Base-by-base conservation (phyloP, 2,888 invertebrate genomes). In the Pecten maximus region DNA sequence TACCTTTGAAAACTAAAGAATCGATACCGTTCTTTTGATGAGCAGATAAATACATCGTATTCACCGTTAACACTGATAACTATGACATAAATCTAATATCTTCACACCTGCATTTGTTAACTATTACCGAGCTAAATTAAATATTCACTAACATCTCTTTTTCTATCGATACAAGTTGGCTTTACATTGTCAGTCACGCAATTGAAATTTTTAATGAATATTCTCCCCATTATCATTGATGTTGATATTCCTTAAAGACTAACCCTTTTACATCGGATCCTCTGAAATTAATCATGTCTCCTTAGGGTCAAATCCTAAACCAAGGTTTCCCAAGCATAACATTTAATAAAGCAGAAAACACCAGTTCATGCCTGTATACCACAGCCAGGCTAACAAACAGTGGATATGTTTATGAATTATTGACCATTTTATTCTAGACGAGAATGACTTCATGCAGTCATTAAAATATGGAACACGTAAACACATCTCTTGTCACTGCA, bases 341-440 rank as follows among this genome's bases (percentile, higher is more conserved):
- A 74, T 35, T 74, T 74, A 74, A 74, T 74, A 74, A 74, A 74
- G 74, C 74, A 74, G 35, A 74, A 74, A 74, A 74, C 35, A 8
- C 35, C 8, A 35, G 28, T 23, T 4, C 8, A 15, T 6, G 23
- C 74, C 74, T 74, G 0, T 74, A 74, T 74, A 10, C 35, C 35
- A 74, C 28, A 74, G 8, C 28, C 6, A 35, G 74, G 74, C 74
- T 74, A 74, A 74, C 74, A 74, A 74, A 74, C 35, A 74, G 10
- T 28, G 35, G 74, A 28, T 1, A 74, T 15, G 28, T 23, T 74
- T 35, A 74, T 74, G 35, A 74, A 74, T 74, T 74, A 74, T 74
- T 74, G 16, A 74, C 35, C 10, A 8, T 74, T 74, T 74, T 28
- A 74, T 74, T 10, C 2, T 35, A 10, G 28, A 74, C 74, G 35